Evolutionary conservation across 2,113 vertebrate species (phyloP), one percentile per base, ranked within the genome.

Genomic region (Circaetus gallicus): DNA sequence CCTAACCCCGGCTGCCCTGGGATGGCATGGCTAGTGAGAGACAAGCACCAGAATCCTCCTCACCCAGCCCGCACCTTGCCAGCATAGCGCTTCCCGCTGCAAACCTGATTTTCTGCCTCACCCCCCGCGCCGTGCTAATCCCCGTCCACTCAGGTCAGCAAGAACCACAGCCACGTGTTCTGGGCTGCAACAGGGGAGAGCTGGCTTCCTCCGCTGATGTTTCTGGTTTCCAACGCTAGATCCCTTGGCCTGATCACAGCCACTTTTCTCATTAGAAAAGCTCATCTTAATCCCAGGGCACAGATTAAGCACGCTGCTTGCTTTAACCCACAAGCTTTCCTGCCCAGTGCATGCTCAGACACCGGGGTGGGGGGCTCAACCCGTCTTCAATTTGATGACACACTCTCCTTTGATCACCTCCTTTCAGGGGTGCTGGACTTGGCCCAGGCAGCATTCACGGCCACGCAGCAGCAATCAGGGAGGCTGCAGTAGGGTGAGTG

Each of bases 121-220:
- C 7, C 4, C 25, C 12, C 9, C n/a, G 3, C 1, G 0, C 22
- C 0, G 0, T 0, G 0, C 50, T 82, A 62, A 89, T 84, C 32
- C 19, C 29, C 4, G 2, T 58, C 56, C 22, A 67, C n/a, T 90
- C 52, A 50, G 22, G 22, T 11, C 62, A 89, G 59, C 52, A 25
- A 65, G 21, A 59, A 76, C 79, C 56, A 66, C 12, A 55, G 20
- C 38, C 61, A 9, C 2, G 8, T 0, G 0, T 38, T 47, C 73
- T 38, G 56, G 32, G 55, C 49, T 76, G 58, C 40, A 34, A 9
- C 14, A 21, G 25, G 9, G 31, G 16, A 45, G 78, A 74, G 34
- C 18, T 84, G 38, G 43, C 69, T 63, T 67, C 31, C 15, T 38
- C n/a, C 20, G 2, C 9, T 0, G 1, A 5, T 19, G 18, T 65